Conservation (phyloP, 2,888 invertebrate species). For the Bibio marci region DNA sequence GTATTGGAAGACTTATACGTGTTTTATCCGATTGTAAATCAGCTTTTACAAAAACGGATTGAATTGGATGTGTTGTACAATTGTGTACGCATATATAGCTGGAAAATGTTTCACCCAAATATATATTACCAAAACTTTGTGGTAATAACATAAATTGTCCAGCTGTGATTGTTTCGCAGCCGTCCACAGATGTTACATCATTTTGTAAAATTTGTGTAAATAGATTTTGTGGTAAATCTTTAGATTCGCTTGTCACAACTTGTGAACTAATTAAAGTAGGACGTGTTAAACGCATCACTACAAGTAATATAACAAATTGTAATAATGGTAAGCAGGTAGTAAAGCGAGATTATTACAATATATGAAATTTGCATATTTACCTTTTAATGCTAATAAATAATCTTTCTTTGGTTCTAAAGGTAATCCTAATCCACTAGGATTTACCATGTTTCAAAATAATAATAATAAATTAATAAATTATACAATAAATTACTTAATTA, state of each 20-base stretch:
- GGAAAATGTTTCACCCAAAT: conserved; percentile 94
- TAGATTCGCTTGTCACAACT: conserved; percentile 67
- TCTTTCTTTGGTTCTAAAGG: conserved; percentile 10
- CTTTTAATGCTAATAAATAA: conserved; percentile 27
- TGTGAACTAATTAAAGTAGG: conserved; percentile 72
- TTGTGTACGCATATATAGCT: conserved; percentile 96
- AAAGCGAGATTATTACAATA: not conserved
- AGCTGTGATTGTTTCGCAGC: conserved; percentile 64
- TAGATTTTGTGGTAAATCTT: conserved; percentile 69
- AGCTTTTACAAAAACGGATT: conserved; percentile 73
- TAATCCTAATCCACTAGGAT: too few relatives aligned
- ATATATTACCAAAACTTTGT: conserved; percentile 95
- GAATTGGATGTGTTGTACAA: conserved; percentile 70
- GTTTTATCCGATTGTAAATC: conserved; percentile 89
- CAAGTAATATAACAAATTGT: not conserved
- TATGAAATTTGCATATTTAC: conserved; percentile 11
- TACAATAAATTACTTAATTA: too few relatives aligned
- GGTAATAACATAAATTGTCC: conserved; percentile 86
- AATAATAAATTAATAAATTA: too few relatives aligned
- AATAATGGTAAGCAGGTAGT: not conserved
- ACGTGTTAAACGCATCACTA: conserved; percentile 87
- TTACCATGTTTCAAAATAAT: too few relatives aligned
- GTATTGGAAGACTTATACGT: conserved; percentile 62
- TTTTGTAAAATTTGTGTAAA: conserved; percentile 61
- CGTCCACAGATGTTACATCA: conserved; percentile 69